These are phyloP conservation scores for Centropristis striata DNA, from an alignment of 2,113 vertebrate genomes.

Conservation along the genomic window DNA sequence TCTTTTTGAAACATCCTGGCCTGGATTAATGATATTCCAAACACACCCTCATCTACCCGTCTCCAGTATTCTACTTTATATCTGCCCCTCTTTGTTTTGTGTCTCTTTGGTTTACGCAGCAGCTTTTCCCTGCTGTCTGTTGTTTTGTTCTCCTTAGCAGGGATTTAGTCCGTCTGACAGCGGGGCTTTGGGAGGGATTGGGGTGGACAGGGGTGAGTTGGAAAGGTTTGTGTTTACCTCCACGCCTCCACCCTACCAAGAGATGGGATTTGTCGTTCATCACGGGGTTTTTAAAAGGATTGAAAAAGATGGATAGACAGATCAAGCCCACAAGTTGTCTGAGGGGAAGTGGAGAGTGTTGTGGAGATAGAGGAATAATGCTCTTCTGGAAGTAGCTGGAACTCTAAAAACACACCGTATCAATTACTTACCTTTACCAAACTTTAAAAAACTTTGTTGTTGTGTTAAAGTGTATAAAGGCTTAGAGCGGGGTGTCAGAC, in stretches of 20 bases:
- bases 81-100: slow-evolving; percentile 26
- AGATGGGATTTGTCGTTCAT: slow-evolving; percentile 56
- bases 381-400: not conserved
- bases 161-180: slow-evolving; percentile 58
- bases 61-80: not conserved
- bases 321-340: slow-evolving; percentile 21
- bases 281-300: slow-evolving; percentile 50
- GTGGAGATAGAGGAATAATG: slow-evolving; percentile 13
- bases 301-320: slow-evolving; percentile 29
- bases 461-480: too few species aligned
- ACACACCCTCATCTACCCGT: not conserved
- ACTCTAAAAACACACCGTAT: not conserved
- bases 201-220: slow-evolving; percentile 23
- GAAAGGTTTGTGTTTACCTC: slow-evolving; percentile 38
- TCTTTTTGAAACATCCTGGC: slow-evolving; percentile 11
- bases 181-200: slow-evolving; percentile 48
- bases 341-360: slow-evolving; percentile 9
- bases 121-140: slow-evolving; percentile 21
- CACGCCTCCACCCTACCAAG: not conserved
- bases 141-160: slow-evolving; percentile 53
- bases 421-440: too few species aligned
- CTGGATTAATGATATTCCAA: slow-evolving; percentile 4
- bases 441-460: too few species aligned
- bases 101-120: slow-evolving; percentile 32
- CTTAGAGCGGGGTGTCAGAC: too few species aligned